Base-by-base conservation (phyloP, 2,797 vertebrate genomes). In the Emys orbicularis region DNA sequence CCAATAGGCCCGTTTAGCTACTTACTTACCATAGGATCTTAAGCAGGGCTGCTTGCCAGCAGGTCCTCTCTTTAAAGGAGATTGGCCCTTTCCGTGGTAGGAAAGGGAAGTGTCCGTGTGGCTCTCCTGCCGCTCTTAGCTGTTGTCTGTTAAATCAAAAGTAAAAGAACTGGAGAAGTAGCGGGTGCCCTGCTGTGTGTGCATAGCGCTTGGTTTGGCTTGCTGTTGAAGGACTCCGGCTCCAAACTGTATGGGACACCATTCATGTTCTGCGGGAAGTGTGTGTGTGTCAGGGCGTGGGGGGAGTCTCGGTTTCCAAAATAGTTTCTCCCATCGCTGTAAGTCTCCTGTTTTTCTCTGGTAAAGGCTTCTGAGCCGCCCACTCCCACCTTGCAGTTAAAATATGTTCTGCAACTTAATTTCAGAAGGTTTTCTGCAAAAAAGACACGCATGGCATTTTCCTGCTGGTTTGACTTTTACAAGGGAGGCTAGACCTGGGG, bases 311-410 rank as follows among this genome's bases (percentile, higher is more conserved):
- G 37, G n/a, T 90, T 87, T 83, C 88, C 86, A 87, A 93, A 90
- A 90, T 87, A 90, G 80, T 79, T 80, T 87, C 81, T 79, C 31
- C 74, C 79, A 83, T 79, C 53, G n/a, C 88, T 87, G 27, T 72
- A 44, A 49, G 41, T 15, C 37, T 54, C 79, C 57, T 81, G 41
- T 82, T 86, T 92, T 53, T 37, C 79, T 86, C 41, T 86, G 83
- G 80, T 92, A 93, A 93, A 79, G 83, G 84, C 88, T 83, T 84
- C 84, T 84, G 56, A 87, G 59, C 84, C 81, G 11, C 88, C 92
- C 76, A 93, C 92, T 80, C 68, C 41, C 81, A 83, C 76, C 88
- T 90, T 90, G 79, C 86, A 80, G 80, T 81, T 90, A 87, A 87
- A 93, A 87, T 90, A 81, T 74, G 81, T 47, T 53, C 76, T 72